Evolutionary conservation across 2,797 vertebrate genomes (phyloP).

Genomic region (Heliangelus exortis): DNA sequence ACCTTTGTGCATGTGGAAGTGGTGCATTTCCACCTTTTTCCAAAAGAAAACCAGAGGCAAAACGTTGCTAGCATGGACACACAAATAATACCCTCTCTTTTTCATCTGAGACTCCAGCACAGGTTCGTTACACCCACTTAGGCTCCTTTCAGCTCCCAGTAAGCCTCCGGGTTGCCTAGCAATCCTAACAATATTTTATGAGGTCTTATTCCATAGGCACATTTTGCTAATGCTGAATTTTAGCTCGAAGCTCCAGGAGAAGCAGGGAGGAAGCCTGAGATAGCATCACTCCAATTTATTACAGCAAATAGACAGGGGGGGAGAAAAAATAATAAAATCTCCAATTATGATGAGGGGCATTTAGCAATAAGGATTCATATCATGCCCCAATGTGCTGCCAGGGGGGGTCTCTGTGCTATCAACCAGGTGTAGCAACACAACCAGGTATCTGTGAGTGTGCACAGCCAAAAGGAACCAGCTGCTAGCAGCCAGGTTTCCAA

Average conservation of each 20-base stretch:
- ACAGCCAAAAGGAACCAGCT: background rate
- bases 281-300: background rate
- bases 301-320: background rate
- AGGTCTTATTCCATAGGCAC: conserved; percentile 34
- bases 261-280: background rate
- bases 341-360: background rate
- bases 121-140: conserved; percentile 26
- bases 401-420: background rate
- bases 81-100: conserved; percentile 20
- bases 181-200: conserved; percentile 48
- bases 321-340: background rate
- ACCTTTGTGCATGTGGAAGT: background rate
- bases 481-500: background rate
- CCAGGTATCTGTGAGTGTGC: background rate
- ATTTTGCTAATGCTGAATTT: background rate
- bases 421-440: background rate
- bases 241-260: conserved; percentile 13
- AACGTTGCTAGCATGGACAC: background rate
- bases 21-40: background rate
- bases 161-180: conserved; percentile 58
- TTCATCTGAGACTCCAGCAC: conserved; percentile 4
- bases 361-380: background rate
- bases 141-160: conserved; percentile 43
- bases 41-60: conserved; percentile 38
- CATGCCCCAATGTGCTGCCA: rapidly evolving